phyloP scores from a whole-genome alignment of 2,113 vertebrate species.

The Bombycilla garrulus region DNA sequence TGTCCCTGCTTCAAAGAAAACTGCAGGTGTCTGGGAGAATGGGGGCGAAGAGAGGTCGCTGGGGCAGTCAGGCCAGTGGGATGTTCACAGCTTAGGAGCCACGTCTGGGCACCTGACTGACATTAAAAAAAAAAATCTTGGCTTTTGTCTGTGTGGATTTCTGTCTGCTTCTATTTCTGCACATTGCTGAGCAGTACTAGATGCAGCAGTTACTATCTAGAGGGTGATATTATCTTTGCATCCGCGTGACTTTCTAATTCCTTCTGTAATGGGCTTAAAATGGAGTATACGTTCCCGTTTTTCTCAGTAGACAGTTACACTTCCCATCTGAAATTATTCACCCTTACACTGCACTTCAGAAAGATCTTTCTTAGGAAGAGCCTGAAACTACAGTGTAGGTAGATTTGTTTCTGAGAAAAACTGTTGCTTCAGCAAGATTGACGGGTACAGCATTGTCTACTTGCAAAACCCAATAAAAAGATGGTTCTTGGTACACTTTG shows the following conservation, averaged over 20 bases:
- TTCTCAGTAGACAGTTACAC: conserved; percentile 11
- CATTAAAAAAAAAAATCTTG: background rate
- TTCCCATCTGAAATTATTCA: conserved; percentile 19
- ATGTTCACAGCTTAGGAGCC: background rate
- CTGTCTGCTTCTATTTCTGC: conserved; percentile 31
- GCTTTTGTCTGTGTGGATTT: conserved; percentile 10
- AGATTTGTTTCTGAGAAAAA: conserved; percentile 9
- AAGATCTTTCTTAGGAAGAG: background rate
- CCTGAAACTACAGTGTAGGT: background rate
- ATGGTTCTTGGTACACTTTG: background rate
- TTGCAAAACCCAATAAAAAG: background rate
- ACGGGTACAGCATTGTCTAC: fast-evolving
- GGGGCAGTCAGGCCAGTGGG: background rate
- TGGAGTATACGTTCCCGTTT: conserved; percentile 18
- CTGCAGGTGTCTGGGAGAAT: conserved; percentile 37
- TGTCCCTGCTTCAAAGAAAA: conserved; percentile 15
- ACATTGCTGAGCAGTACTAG: conserved; percentile 38
- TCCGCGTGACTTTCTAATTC: conserved; percentile 17
- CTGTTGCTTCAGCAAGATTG: background rate
- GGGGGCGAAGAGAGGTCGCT: fast-evolving
- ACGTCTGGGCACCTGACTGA: background rate
- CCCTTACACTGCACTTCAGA: background rate
- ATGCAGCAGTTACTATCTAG: conserved; percentile 12
- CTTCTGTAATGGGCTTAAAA: conserved; percentile 50
- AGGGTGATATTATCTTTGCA: background rate